Evolutionary conservation across 2,113 vertebrate genomes (phyloP), one percentile per base, ranked within the genome.

Genomic region (Asarcornis scutulata): DNA sequence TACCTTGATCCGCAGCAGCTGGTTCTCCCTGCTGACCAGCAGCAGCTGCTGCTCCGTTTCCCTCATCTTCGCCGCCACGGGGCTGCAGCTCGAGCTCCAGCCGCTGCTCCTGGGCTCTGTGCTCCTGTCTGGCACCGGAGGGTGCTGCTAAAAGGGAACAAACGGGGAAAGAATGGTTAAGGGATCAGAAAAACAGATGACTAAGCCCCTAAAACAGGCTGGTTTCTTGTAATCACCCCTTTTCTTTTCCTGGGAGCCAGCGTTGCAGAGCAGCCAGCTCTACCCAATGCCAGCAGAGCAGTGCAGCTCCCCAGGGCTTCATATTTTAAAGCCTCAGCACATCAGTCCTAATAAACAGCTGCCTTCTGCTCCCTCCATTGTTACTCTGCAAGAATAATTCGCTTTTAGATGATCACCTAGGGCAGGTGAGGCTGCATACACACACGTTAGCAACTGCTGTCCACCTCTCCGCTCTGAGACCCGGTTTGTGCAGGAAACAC

Each of bases 1-100:
- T 85, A 98, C 98, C 98, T 98, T 98, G 85, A 98, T 95, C 88
- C 96, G 97, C 52, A 98, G 86, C 15, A 96, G 36, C 93, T 97
- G 85, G 48, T 98, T 98, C 32, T 98, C 97, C 71, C 80, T 97
- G 78, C 91, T 97, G 83, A 97, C 73, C 72, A 97, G 66, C 63
- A 94, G 84, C 34, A 98, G 83, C 71, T 98, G 95, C 13, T 95
- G 75, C 13, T 98, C 97, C 3, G 96, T 94, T 11, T 86, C 89
- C 92, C 92, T 91, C 79, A 97, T 55, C 25, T n/a, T 95, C 29
- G 89, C 88, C 27, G 88, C 40, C 4, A 97, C 86, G 4, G 83
- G 83, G 15, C 93, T 58, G 74, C 87, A 59, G 72, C 38, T 82
- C 40, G 74, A 75, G 32, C 31, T 8, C 4, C 88, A 83, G 15